Evolutionary conservation across 2,888 invertebrate species (phyloP), one percentile per base, ranked within the genome.

Genomic region (Rhabditoides inermis): DNA sequence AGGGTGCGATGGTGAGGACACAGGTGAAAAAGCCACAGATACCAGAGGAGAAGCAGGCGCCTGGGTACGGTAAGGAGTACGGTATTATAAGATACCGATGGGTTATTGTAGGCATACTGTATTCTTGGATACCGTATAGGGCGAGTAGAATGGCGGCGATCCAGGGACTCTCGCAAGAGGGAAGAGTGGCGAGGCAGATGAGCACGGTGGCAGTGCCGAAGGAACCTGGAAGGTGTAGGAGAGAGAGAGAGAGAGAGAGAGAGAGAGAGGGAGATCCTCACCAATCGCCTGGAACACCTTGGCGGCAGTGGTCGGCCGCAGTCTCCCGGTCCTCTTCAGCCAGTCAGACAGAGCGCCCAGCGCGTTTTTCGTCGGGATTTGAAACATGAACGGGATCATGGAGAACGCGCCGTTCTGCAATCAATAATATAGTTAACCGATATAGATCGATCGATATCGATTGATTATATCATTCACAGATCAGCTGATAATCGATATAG

Each of bases 21-120:
- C 36, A 44, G 2, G 50, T 50, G 50, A 50, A 50, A 44, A 50
- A 50, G 7, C 50, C 50, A 22, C 41, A 32, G 1, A 50, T 50
- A 2, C 50, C 50, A 0, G 36, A 25, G 23, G 50, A 50, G 45
- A 50, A 44, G 37, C 42, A 50, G 20, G 32, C 42, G 3, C 50
- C 50, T 50, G 22, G n/a, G n/a, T n/a, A n/a, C n/a, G n/a, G n/a
- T n/a, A n/a, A n/a, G n/a, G n/a, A n/a, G n/a, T n/a, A n/a, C n/a
- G n/a, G n/a, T n/a, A n/a, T n/a, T n/a, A n/a, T n/a, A n/a, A n/a
- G n/a, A n/a, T n/a, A n/a, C n/a, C n/a, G n/a, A n/a, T n/a, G n/a
- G n/a, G n/a, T n/a, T n/a, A n/a, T n/a, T n/a, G n/a, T n/a, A n/a
- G n/a, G n/a, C n/a, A n/a, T n/a, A n/a, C n/a, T 26, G 6, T n/a